Evolutionary conservation across 2,888 invertebrate species (phyloP).

Genomic region (Troides aeacus): DNA sequence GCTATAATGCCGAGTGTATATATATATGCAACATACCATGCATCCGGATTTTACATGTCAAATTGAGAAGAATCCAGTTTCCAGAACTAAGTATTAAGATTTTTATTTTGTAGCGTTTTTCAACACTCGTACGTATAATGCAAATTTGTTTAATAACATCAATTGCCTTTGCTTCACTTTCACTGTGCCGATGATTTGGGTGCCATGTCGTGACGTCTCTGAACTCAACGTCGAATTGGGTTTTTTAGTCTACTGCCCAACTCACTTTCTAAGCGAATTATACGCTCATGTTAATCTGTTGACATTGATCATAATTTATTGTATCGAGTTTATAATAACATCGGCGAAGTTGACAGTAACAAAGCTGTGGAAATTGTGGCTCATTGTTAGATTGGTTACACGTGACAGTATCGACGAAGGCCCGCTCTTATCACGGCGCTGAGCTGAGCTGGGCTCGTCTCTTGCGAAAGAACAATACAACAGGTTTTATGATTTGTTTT

Average conservation of each 20-base stretch:
- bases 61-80: slow-evolving; percentile 55
- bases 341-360: slow-evolving; percentile 18
- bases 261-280: slow-evolving; percentile 61
- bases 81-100: slow-evolving; percentile 57
- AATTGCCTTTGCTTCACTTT: slow-evolving; percentile 66
- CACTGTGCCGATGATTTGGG: slow-evolving; percentile 63
- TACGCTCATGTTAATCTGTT: slow-evolving; percentile 29
- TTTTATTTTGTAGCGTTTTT: slow-evolving; percentile 28
- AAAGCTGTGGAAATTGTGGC: slow-evolving; percentile 13
- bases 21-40: slow-evolving; percentile 57
- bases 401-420: slow-evolving; percentile 59
- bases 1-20: slow-evolving; percentile 47
- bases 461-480: slow-evolving; percentile 72
- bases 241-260: slow-evolving; percentile 49
- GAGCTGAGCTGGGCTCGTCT: slow-evolving; percentile 56
- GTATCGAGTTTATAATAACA: slow-evolving; percentile 12
- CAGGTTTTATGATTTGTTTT: slow-evolving; percentile 72
- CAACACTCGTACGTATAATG: slow-evolving; percentile 38
- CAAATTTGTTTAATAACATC: slow-evolving; percentile 55
- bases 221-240: slow-evolving; percentile 52
- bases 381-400: slow-evolving; percentile 38
- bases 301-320: slow-evolving; percentile 24
- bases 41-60: slow-evolving; percentile 56
- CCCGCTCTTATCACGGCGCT: slow-evolving; percentile 56
- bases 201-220: slow-evolving; percentile 62